Evolutionary conservation across 1,140 invertebrate genomes (phyloP).

Genomic region (Helicoverpa armigera): DNA sequence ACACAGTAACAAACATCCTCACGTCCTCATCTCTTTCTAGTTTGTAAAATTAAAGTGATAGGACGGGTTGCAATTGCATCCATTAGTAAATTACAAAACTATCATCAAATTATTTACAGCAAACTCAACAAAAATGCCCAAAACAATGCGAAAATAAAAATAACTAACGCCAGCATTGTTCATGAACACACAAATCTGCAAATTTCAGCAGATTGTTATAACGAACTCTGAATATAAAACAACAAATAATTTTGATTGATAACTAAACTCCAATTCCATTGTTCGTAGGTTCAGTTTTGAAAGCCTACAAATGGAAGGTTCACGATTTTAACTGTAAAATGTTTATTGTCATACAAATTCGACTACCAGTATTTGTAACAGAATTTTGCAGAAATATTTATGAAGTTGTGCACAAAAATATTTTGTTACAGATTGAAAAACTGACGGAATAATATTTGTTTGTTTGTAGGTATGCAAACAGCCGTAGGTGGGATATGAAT

Average conservation of each 20-base stretch:
- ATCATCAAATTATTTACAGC: no score
- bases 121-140: background rate
- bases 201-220: constrained; percentile 4
- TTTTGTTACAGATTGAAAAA: background rate
- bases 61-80: no score
- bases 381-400: constrained; percentile 9
- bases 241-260: background rate
- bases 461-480: background rate
- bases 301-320: background rate
- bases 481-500: background rate
- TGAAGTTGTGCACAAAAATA: background rate
- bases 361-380: background rate
- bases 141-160: background rate
- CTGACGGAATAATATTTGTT: background rate
- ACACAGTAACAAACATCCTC: no score
- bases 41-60: no score
- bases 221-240: constrained; percentile 2
- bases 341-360: background rate
- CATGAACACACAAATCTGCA: background rate
- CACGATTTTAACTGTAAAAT: background rate
- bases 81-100: background rate
- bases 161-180: background rate
- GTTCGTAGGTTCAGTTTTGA: constrained; percentile 14
- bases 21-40: no score
- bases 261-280: background rate